Percentiles rank a stretch among this genome's conserved stretches.
These are phyloP conservation scores for Brachypterus glaber DNA, from an alignment of 2,888 invertebrate species.

Conservation along the genomic window DNA sequence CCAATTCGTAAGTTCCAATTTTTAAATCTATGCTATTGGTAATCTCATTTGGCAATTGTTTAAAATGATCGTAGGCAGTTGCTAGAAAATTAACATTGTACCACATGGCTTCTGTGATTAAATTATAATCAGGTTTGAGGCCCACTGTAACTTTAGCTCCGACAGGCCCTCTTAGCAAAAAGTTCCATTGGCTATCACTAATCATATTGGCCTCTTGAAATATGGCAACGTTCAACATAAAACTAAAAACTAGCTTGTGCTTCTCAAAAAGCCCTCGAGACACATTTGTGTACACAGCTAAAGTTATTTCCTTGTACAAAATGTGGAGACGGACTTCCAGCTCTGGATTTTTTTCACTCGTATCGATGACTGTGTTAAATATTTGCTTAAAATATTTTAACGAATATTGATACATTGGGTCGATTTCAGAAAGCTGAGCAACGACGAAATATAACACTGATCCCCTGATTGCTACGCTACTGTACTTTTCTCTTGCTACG, in stretches of 20 bases:
- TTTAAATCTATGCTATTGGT: slow-evolving; percentile 47
- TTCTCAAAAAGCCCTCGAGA: slow-evolving; percentile 84
- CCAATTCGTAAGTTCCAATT: slow-evolving; percentile 53
- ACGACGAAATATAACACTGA: slow-evolving; percentile 88
- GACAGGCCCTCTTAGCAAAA: slow-evolving; percentile 65
- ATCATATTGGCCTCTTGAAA: slow-evolving; percentile 56
- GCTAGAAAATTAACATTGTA: slow-evolving; percentile 53
- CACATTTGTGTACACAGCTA: slow-evolving; percentile 76
- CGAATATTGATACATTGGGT: slow-evolving; percentile 95
- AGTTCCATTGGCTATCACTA: slow-evolving; percentile 59
- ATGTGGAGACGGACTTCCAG: slow-evolving; percentile 59
- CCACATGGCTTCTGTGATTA: slow-evolving; percentile 63
- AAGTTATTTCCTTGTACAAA: slow-evolving; percentile 67
- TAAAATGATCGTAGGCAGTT: slow-evolving; percentile 47
- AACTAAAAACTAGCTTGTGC: slow-evolving; percentile 83
- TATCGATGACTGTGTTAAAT: slow-evolving; percentile 71
- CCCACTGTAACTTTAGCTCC: slow-evolving; percentile 43
- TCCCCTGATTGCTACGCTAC: slow-evolving; percentile 76
- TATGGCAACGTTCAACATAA: slow-evolving; percentile 71
- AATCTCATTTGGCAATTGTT: slow-evolving; percentile 46
- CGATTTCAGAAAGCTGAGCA: slow-evolving; percentile 77
- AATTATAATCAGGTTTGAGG: slow-evolving; percentile 51
- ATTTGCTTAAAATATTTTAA: slow-evolving; percentile 81
- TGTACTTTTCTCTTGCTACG: slow-evolving; percentile 75
- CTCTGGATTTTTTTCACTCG: slow-evolving; percentile 57